phyloP scores from a whole-genome alignment of 2,113 vertebrate species.

The human region DNA sequence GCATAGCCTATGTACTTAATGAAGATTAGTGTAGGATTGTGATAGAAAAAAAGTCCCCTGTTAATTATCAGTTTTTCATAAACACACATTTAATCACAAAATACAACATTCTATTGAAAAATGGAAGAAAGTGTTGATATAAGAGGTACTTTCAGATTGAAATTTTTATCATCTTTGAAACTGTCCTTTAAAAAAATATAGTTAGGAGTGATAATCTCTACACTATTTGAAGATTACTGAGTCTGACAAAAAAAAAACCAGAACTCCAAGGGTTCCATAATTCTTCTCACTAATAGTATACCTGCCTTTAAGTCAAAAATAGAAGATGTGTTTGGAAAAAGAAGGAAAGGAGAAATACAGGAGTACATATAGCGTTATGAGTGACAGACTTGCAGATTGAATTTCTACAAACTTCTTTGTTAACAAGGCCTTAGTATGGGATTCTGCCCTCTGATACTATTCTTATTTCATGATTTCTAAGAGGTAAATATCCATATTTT shows the following conservation, averaged over 20 bases:
- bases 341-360: neutral
- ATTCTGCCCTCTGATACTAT: neutral
- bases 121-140: neutral
- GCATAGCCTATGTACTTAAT: neutral
- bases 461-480: neutral
- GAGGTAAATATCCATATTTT: neutral
- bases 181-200: neutral
- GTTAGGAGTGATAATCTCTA: neutral
- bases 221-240: neutral
- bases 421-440: neutral
- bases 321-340: neutral
- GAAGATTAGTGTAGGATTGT: neutral
- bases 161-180: neutral
- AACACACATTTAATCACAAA: neutral
- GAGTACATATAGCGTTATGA: neutral
- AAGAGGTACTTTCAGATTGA: neutral
- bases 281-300: neutral
- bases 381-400: neutral
- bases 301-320: neutral
- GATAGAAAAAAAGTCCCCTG: neutral
- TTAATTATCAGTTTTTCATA: neutral
- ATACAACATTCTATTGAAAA: slow-evolving; percentile 18
- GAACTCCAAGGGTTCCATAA: neutral
- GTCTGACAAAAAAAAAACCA: neutral
- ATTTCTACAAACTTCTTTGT: neutral